Conservation (phyloP, 2,888 invertebrate species). For the Chydorus sphaericus region DNA sequence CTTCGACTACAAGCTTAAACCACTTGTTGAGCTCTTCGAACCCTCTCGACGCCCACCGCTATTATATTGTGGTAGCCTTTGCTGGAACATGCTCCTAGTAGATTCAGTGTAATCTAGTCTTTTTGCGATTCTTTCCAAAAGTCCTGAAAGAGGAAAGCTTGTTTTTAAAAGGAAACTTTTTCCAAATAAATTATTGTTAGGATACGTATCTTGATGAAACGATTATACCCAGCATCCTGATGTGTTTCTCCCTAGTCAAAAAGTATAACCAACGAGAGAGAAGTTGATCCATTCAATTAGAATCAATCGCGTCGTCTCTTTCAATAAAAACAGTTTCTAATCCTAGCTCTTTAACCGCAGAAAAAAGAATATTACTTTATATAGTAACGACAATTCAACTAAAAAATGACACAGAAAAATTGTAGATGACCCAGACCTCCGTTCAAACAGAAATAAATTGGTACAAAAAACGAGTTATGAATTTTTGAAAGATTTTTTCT, state of each 20-base stretch:
- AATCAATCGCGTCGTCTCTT: neutral
- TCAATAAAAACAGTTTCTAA: neutral
- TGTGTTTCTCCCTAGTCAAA: too few species aligned
- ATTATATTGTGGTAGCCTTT: neutral
- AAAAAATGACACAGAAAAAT: too few species aligned
- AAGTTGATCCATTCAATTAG: neutral
- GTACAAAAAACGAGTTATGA: too few species aligned
- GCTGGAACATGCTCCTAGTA: neutral
- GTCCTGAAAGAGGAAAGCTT: too few species aligned
- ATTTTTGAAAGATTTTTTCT: constrained; percentile 5
- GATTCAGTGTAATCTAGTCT: neutral
- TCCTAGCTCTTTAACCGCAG: neutral
- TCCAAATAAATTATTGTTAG: neutral
- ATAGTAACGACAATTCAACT: too few species aligned
- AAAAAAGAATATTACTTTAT: too few species aligned
- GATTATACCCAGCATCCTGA: neutral
- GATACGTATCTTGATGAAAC: neutral
- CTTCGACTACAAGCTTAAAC: neutral
- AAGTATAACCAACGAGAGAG: neutral
- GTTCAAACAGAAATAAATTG: too few species aligned
- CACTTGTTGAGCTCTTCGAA: neutral
- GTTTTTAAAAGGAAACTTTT: neutral
- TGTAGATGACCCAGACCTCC: too few species aligned
- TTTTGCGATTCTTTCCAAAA: neutral
- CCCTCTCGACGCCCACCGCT: neutral